Conservation (phyloP, 2,113 vertebrate genomes). For the Mus spicilegus region DNA sequence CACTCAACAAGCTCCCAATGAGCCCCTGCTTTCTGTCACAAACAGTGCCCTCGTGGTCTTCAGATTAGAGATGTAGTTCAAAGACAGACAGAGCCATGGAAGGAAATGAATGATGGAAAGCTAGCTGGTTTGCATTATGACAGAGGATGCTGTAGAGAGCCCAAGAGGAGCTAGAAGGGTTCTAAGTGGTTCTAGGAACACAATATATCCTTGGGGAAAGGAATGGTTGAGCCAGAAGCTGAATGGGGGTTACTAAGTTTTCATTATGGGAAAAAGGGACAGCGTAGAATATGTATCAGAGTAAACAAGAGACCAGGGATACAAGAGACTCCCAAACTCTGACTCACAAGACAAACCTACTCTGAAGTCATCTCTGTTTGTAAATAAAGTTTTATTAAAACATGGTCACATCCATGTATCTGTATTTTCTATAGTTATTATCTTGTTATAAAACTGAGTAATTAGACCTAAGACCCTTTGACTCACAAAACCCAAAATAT, state of each 20-base stretch:
- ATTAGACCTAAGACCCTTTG: not conserved
- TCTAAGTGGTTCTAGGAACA: not conserved
- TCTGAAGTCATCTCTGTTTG: not conserved
- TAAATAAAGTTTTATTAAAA: conserved; percentile 66
- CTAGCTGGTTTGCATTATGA: not conserved
- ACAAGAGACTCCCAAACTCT: not conserved
- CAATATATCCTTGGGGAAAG: not conserved
- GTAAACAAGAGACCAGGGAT: not conserved
- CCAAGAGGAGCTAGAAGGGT: not conserved
- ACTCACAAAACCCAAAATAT: not conserved
- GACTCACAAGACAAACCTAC: not conserved
- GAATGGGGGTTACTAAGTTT: not conserved
- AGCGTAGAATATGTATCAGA: not conserved
- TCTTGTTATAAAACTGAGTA: not conserved
- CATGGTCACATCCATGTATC: not conserved
- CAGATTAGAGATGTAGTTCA: not conserved
- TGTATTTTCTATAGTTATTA: not conserved
- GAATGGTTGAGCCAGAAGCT: not conserved
- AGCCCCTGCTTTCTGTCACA: not conserved
- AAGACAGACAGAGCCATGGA: not conserved
- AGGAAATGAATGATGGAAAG: not conserved
- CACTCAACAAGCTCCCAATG: not conserved
- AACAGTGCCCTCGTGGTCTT: not conserved
- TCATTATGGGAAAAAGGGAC: not conserved
- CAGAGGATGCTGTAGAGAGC: not conserved